Evolutionary conservation across 2,113 vertebrate genomes (phyloP).

Genomic region (Aramus guarauna): DNA sequence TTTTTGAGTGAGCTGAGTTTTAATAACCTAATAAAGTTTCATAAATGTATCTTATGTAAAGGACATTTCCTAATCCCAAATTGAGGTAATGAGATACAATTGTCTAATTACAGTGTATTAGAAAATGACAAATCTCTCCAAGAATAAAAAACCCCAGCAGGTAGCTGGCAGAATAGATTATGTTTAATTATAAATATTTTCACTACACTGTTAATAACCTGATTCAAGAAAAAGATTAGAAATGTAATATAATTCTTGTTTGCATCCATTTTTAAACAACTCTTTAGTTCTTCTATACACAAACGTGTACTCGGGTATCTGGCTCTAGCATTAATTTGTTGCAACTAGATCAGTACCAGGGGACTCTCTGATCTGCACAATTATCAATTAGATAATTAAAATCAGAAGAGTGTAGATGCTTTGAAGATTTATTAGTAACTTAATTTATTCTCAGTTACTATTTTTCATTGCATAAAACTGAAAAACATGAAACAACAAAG

Average conservation of each 20-base stretch:
- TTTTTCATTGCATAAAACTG: neutral
- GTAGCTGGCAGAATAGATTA: neutral
- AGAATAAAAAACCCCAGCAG: neutral
- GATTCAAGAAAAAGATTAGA: neutral
- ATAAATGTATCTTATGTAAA: neutral
- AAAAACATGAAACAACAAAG: conserved; percentile 34
- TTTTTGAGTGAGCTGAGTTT: neutral
- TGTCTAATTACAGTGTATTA: neutral
- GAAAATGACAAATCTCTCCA: neutral
- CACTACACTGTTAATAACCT: neutral
- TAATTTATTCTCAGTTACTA: conserved; percentile 28
- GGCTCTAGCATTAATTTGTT: neutral
- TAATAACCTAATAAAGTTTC: neutral
- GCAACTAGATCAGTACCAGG: neutral
- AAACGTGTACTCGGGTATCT: neutral
- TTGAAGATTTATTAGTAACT: conserved; percentile 3
- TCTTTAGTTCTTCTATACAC: neutral
- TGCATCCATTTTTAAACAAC: neutral
- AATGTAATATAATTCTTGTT: neutral
- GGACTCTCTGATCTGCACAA: neutral
- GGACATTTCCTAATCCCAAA: neutral
- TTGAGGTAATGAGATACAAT: neutral
- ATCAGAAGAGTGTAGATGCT: neutral
- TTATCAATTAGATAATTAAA: conserved; percentile 24
- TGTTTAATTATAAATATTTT: neutral